These are phyloP conservation scores for Ceramica pisi DNA, from an alignment of 2,888 invertebrate species.

Conservation along the genomic window DNA sequence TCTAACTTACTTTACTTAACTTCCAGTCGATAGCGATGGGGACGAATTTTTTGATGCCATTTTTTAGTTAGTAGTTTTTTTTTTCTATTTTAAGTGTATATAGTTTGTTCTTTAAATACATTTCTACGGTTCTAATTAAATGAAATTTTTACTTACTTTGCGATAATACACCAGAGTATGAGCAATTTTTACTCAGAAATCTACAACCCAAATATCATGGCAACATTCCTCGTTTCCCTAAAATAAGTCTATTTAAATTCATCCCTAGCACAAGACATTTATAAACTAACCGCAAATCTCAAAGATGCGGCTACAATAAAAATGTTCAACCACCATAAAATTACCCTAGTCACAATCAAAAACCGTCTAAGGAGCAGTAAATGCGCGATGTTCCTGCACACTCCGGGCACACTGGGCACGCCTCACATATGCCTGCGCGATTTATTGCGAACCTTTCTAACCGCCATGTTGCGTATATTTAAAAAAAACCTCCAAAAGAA, in stretches of 20 bases:
- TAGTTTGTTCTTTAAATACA: too few relatives aligned
- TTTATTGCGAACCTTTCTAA: slow-evolving; percentile 83
- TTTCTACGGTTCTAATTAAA: too few relatives aligned
- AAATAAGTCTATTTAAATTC: slow-evolving; percentile 43
- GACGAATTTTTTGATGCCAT: too few relatives aligned
- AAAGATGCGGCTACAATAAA: slow-evolving; percentile 48
- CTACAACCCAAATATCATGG: background rate
- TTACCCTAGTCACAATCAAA: slow-evolving; percentile 61
- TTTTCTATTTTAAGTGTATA: too few relatives aligned
- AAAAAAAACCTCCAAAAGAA: slow-evolving; percentile 67
- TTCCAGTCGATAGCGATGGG: too few relatives aligned
- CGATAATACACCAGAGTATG: background rate
- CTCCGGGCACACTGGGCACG: slow-evolving; percentile 72
- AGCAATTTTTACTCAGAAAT: background rate
- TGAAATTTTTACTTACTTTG: too few relatives aligned
- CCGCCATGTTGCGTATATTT: slow-evolving; percentile 78
- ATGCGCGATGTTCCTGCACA: slow-evolving; percentile 71
- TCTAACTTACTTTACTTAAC: too few relatives aligned
- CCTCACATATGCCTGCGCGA: slow-evolving; percentile 75
- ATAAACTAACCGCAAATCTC: slow-evolving; percentile 54
- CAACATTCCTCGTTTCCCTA: background rate
- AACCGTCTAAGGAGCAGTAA: slow-evolving; percentile 58
- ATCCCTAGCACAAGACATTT: slow-evolving; percentile 29
- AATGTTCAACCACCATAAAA: slow-evolving; percentile 60
- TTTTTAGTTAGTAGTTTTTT: too few relatives aligned